These are phyloP conservation scores for Ceratosolen solmsi DNA, from an alignment of 1,140 invertebrate genomes.

Conservation along the genomic window DNA sequence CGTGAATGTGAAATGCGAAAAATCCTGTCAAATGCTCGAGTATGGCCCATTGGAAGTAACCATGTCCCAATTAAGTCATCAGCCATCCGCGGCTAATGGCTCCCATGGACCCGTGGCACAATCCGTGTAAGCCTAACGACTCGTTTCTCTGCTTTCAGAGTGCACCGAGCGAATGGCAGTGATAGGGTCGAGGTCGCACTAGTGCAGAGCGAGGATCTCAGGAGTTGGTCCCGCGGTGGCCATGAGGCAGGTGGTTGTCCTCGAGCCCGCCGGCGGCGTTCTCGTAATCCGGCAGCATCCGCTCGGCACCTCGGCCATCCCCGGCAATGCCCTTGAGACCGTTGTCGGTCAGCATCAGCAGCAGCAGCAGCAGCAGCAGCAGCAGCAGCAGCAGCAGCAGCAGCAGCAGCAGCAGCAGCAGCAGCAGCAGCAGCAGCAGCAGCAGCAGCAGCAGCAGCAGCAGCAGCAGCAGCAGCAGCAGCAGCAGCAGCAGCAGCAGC, in stretches of 20 bases:
- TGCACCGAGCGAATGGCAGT: constrained; percentile 30
- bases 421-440: neutral
- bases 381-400: constrained; percentile 35
- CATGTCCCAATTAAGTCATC: too few species aligned
- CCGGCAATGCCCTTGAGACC: neutral
- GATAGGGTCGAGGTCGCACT: neutral
- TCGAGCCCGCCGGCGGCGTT: constrained; percentile 72
- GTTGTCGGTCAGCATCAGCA: constrained; percentile 1
- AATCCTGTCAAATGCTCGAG: too few species aligned
- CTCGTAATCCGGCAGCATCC: constrained; percentile 71
- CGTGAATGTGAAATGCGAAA: neutral
- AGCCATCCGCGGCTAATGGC: too few species aligned
- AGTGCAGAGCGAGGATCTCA: neutral
- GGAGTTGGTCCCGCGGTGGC: neutral
- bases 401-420: constrained; percentile 8
- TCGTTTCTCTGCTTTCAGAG: neutral
- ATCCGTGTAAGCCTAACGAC: neutral
- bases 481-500: constrained; percentile 31
- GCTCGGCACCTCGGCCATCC: constrained; percentile 48
- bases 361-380: neutral
- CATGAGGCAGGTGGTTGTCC: constrained; percentile 71
- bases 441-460: constrained; percentile 49
- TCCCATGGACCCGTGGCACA: too few species aligned
- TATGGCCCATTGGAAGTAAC: too few species aligned
- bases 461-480: constrained; percentile 44